Base-by-base conservation (phyloP, 2,797 vertebrate species). In the Galago senegalensis region DNA sequence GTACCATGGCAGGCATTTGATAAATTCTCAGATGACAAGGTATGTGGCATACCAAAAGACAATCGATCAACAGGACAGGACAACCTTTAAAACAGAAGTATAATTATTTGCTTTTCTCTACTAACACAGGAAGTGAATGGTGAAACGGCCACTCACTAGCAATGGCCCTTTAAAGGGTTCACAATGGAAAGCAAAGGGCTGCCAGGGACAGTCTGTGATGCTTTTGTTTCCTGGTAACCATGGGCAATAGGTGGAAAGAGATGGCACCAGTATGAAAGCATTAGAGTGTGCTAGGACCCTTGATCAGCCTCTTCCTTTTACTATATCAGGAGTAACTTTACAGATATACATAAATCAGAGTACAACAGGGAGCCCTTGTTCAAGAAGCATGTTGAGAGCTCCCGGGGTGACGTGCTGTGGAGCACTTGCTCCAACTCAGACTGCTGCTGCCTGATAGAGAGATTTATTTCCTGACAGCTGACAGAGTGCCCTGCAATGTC, bases 391-490 rank as follows among this genome's bases (percentile, higher is more conserved):
- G 60, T 56, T 58, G 96, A 75, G 96, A 63, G 40, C 37, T 73
- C 92, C 97, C 2, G 0, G 88, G 58, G 93, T 73, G 70, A 80
- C 77, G 29, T 1, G 0, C 86, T 67, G 87, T 37, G 29, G 72
- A 75, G 31, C 61, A 58, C 37, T 89, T 20, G 84, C 80, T 96
- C 84, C 58, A 49, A 49, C 46, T 83, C 82, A 86, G 27, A 94
- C 60, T 12, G 77, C 67, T 65, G 75, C 88, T 87, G 13, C 89
- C 77, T 46, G 91, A 94, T 70, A 58, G 56, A 77, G 84, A 96
- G 29, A 88, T 93, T 89, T 84, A 82, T 87, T 93, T 93, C 85
- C 91, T 89, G 92, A 95, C 73, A 95, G 83, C 79, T 93, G 92
- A 77, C 69, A 82, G 93, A 95, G 76, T 53, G n/a, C 80, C 70